Evolutionary conservation across 2,888 invertebrate genomes (phyloP), one percentile per base, ranked within the genome.

Genomic region (Phalera bucephala): DNA sequence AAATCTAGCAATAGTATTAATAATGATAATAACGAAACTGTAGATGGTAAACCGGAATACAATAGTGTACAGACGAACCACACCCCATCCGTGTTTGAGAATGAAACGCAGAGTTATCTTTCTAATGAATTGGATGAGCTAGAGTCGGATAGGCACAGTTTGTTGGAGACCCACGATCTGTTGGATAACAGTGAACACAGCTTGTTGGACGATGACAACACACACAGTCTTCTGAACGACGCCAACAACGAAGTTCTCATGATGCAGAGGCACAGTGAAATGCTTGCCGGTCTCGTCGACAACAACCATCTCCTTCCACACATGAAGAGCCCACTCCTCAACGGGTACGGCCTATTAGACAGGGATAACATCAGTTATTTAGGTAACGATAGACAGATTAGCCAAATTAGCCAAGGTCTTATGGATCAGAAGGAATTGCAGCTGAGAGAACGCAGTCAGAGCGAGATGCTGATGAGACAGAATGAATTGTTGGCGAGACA

Each of bases 111-210:
- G 29, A 80, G 60, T 43, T 87, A 78, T 59, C 67, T 88, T 36
- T 66, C 81, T 40, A 84, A 80, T 43, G 88, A 89, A 50, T 60
- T 89, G 52, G 86, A 89, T 36, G 89, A 89, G 51, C 44, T 88
- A 34, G 88, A 88, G 67, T 87, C 87, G n/a, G 90, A 90, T 40
- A 75, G 90, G 62, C 90, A 90, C 62, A 87, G 86, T 52, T 56
- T 90, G 37, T 56, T 90, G 54, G 90, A 90, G 38, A 88, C 82
- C 48, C 88, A 90, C 54, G 86, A 87, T 45, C 47, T 90, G 34
- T 60, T 89, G 62, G 87, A 90, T 32, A 86, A 71, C 64, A 87
- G 84, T 34, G 88, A 90, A 41, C 90, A 87, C 73, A 82, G 81
- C 25, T 48, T 89, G 6, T 38, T 89, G 25, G 89, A 89, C 12